Evolutionary conservation across 2,113 vertebrate genomes (phyloP), one percentile per base, ranked within the genome.

Genomic region (Sinocyclocheilus rhinocerous): DNA sequence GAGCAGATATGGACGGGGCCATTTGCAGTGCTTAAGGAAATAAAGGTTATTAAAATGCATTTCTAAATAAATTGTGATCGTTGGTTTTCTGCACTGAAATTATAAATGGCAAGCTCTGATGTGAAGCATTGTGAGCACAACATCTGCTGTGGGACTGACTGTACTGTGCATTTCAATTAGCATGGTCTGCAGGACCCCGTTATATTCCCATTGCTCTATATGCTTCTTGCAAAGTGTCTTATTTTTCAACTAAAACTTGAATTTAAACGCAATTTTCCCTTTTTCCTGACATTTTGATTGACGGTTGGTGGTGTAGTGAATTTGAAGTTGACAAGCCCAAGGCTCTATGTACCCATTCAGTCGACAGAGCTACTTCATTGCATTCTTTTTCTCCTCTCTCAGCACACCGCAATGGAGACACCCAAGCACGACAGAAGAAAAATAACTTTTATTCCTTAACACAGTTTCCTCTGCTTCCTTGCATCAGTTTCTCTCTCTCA

Each of bases 1-100:
- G 36, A 63, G 39, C 6, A 6, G 24, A 50, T 61, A 75, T 7
- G 42, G 55, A 22, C 13, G 1, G 73, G n/a, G 3, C 39, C 67
- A 24, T 88, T 80, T 81, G 48, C 59, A 76, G 42, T 82, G 42
- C 72, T 69, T 77, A 83, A 55, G 29, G 26, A 69, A 87, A 87
- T 79, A 85, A 87, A 83, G 50, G 78, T 79, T 55, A 81, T 84
- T 84, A 85, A 72, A 89, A 85, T 82, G 76, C 13, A 75, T 87
- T 87, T 82, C 52, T 85, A 78, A 83, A 85, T 85, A n/a, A 79
- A 67, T 42, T 77, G 77, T 81, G 76, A 86, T 86, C 67, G 84
- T 89, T 76, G 70, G 77, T 82, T 80, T 82, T 76, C 50, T 81
- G 29, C 83, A 76, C 33, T 48, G 76, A 81, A 81, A 81, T 81